Percentiles rank a stretch among this genome's conserved stretches.
phyloP scores from a whole-genome alignment of 2,113 vertebrate genomes.

The Prochilodus magdalenae region DNA sequence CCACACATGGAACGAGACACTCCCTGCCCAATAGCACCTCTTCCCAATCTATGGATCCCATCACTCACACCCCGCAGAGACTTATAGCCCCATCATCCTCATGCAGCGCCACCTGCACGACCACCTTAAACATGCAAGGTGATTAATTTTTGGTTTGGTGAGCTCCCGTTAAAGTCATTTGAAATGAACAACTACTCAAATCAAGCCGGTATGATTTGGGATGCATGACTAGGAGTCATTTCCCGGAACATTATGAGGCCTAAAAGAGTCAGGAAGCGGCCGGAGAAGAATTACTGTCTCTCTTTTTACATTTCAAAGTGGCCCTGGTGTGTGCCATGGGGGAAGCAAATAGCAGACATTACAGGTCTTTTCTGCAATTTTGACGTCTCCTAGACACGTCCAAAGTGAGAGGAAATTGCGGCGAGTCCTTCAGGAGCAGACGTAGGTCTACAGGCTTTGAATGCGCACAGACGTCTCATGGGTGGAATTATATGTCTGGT shows the following conservation, averaged over 20 bases:
- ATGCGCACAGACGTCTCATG: neutral
- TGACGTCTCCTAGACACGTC: neutral
- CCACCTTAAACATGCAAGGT: too few relatives aligned
- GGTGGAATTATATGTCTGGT: constrained; percentile 7
- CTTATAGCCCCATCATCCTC: too few relatives aligned
- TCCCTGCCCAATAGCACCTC: too few relatives aligned
- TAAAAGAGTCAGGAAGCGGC: neutral
- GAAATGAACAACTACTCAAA: neutral
- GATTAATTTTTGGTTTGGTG: too few relatives aligned
- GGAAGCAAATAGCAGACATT: neutral
- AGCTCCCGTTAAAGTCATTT: too few relatives aligned
- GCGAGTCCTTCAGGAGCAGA: constrained; percentile 4
- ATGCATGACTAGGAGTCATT: neutral
- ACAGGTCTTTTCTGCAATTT: constrained; percentile 32
- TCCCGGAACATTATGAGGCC: neutral
- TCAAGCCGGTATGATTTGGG: too few relatives aligned
- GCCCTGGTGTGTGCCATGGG: neutral
- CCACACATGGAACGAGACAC: too few relatives aligned
- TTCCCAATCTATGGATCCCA: too few relatives aligned
- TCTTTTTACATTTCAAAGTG: constrained; percentile 12
- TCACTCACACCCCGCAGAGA: too few relatives aligned
- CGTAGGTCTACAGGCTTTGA: neutral
- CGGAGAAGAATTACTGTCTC: neutral
- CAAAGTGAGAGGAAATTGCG: constrained; percentile 29
- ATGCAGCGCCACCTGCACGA: too few relatives aligned